Conservation (phyloP, 2,113 vertebrate species). For the Poeciliopsis occidentalis region DNA sequence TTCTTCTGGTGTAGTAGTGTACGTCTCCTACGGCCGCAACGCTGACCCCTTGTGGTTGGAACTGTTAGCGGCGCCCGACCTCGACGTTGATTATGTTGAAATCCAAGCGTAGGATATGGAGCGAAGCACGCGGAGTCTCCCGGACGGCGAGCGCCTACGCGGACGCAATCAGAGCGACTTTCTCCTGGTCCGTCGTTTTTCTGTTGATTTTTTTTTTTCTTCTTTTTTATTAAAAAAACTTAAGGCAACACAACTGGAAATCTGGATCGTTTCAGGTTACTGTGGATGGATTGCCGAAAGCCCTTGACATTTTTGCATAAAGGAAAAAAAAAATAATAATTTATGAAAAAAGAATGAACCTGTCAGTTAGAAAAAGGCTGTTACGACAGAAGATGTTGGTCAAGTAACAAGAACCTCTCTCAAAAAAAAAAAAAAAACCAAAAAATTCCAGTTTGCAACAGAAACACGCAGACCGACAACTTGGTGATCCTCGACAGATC, state of each 20-base stretch:
- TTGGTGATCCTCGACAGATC: constrained; percentile 19
- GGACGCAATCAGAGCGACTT: constrained; percentile 49
- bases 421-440: neutral
- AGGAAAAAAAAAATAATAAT: constrained; percentile 47
- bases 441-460: constrained; percentile 49
- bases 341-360: constrained; percentile 31
- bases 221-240: constrained; percentile 49
- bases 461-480: constrained; percentile 24
- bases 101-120: constrained; percentile 8
- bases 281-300: constrained; percentile 93
- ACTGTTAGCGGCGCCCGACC: neutral
- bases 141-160: neutral
- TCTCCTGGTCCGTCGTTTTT: constrained; percentile 80
- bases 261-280: constrained; percentile 77
- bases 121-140: constrained; percentile 14
- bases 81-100: constrained; percentile 6
- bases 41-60: constrained; percentile 1
- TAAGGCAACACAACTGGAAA: constrained; percentile 97
- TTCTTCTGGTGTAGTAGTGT: constrained; percentile 8
- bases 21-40: neutral
- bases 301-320: constrained; percentile 83
- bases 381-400: constrained; percentile 66
- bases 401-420: constrained; percentile 73
- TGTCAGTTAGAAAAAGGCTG: constrained; percentile 77
- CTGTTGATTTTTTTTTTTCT: too few species aligned